Percentiles rank a stretch among this genome's conserved stretches.
Conservation (phyloP, 2,113 vertebrate species). For the Scartelaos histophorus region DNA sequence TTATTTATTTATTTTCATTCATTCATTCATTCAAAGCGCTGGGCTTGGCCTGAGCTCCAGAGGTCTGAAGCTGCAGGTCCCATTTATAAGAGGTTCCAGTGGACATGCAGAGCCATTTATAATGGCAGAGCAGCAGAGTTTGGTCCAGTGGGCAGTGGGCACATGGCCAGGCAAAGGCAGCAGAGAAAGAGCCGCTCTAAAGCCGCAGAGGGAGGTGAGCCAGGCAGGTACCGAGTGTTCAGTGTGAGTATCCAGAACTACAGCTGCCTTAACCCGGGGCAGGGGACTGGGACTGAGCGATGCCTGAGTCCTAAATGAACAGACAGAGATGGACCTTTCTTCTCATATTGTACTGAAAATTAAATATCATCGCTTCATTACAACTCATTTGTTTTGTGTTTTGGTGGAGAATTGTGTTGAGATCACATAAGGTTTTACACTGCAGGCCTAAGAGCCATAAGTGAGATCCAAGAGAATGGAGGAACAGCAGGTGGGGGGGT, state of each 20-base stretch:
- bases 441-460: too few species aligned
- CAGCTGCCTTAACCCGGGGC: too few species aligned
- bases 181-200: neutral
- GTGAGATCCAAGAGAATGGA: neutral
- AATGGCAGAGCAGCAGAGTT: neutral
- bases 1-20: too few species aligned
- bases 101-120: neutral
- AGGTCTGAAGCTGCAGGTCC: conserved; percentile 42
- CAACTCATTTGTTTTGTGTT: neutral
- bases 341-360: too few species aligned
- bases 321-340: too few species aligned
- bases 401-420: neutral
- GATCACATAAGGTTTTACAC: too few species aligned
- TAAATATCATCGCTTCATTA: neutral
- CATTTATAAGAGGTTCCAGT: conserved; percentile 20
- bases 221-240: neutral
- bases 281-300: too few species aligned
- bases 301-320: too few species aligned
- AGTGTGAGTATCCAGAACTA: neutral
- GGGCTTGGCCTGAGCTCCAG: neutral
- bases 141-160: conserved; percentile 32
- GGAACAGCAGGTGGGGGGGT: neutral
- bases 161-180: conserved; percentile 28
- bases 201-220: neutral
- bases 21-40: too few species aligned